A percentile compares a stretch with the other conserved stretches of the same genome.
Conservation (phyloP, 2,888 invertebrate species). For the Venusia cambrica region DNA sequence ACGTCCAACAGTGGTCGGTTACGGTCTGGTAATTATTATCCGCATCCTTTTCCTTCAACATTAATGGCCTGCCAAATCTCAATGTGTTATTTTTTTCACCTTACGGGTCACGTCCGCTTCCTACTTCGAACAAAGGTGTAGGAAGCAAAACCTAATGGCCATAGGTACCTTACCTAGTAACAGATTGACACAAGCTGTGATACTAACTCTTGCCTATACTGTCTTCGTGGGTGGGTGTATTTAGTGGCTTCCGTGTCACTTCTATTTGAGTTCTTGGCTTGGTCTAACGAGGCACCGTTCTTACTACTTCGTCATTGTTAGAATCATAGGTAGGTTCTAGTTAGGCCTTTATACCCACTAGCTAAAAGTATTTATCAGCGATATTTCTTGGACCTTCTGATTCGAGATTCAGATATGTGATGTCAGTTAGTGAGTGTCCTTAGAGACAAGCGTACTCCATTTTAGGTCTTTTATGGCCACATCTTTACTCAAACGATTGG, state of each 20-base stretch:
- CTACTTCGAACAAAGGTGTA: constrained; percentile 34
- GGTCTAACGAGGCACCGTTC: constrained; percentile 37
- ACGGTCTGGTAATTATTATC: too few relatives aligned
- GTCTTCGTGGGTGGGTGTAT: constrained; percentile 39
- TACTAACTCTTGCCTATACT: constrained; percentile 7
- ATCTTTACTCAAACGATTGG: too few relatives aligned
- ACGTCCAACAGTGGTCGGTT: too few relatives aligned
- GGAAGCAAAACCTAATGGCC: constrained; percentile 42
- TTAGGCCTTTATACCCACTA: too few relatives aligned
- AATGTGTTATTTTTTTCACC: constrained; percentile 15
- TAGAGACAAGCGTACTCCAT: too few relatives aligned
- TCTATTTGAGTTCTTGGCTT: constrained; percentile 30
- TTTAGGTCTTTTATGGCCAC: too few relatives aligned
- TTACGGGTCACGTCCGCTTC: constrained; percentile 23
- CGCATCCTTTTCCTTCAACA: constrained; percentile 1
- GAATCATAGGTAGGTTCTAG: too few relatives aligned
- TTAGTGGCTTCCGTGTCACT: constrained; percentile 46
- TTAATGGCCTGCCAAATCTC: constrained; percentile 2
- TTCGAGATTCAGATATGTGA: too few relatives aligned
- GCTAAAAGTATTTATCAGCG: too few relatives aligned
- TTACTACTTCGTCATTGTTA: constrained; percentile 25
- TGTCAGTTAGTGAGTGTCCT: too few relatives aligned
- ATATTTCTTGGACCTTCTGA: too few relatives aligned
- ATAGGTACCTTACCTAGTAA: constrained; percentile 9
- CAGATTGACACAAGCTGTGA: constrained; percentile 47